Conservation (phyloP, 2,113 vertebrate genomes). For the Callocephalon fimbriatum region DNA sequence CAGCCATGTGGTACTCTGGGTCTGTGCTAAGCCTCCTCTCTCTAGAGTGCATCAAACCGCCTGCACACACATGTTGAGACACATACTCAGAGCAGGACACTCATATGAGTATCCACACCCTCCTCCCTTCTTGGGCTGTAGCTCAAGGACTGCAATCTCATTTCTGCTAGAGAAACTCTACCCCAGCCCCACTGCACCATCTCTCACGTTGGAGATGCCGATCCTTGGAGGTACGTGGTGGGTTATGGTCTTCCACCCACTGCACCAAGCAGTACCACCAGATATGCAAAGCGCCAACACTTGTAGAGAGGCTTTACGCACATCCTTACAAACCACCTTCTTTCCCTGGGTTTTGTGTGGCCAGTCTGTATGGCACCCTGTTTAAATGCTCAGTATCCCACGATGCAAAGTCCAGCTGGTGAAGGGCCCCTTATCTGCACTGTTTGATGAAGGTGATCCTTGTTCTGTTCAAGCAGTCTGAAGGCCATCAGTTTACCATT, state of each 20-base stretch:
- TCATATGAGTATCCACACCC: accelerated
- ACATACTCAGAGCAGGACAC: background rate
- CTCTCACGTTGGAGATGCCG: accelerated
- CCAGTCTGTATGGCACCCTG: background rate
- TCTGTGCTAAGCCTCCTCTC: background rate
- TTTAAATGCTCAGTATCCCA: background rate
- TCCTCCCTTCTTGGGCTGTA: background rate
- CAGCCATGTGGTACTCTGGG: background rate
- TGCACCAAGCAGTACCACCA: background rate
- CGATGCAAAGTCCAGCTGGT: background rate
- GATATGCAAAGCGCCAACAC: accelerated
- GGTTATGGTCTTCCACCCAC: background rate
- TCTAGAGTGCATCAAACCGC: background rate
- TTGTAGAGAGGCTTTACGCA: background rate
- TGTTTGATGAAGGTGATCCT: constrained; percentile 52
- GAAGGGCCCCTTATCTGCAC: constrained; percentile 34
- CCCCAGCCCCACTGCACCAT: accelerated
- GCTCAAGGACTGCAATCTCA: background rate
- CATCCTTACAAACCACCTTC: background rate
- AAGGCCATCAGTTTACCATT: background rate
- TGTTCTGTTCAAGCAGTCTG: constrained; percentile 2
- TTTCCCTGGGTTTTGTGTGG: background rate
- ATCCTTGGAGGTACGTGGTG: background rate
- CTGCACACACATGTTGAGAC: background rate
- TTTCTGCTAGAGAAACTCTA: background rate